Conservation (phyloP, 2,888 invertebrate genomes). For the Cancer borealis region DNA sequence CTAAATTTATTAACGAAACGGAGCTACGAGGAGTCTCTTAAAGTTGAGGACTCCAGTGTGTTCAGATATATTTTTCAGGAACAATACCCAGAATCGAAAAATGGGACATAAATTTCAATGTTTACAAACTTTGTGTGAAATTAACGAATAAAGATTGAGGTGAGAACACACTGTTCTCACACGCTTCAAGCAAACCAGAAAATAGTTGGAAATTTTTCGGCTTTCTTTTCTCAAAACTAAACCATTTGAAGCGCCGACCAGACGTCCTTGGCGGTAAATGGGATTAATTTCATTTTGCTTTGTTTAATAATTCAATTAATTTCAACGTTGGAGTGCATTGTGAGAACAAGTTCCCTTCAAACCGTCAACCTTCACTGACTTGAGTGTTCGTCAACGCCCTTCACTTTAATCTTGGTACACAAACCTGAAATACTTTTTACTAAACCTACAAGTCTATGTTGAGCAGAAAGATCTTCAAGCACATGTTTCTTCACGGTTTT, state of each 20-base stretch:
- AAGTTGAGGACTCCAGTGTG: neutral
- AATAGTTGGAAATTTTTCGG: neutral
- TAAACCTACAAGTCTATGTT: too few species aligned
- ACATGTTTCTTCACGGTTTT: too few species aligned
- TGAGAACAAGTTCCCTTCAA: neutral
- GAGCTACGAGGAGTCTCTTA: neutral
- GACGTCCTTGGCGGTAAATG: neutral
- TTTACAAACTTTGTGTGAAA: neutral
- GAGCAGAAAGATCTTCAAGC: too few species aligned
- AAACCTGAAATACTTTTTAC: too few species aligned
- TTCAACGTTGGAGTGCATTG: too few species aligned
- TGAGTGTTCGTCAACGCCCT: too few species aligned
- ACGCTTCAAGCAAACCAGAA: neutral
- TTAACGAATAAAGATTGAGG: neutral
- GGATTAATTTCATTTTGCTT: neutral
- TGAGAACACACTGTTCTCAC: neutral
- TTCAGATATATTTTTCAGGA: too few species aligned
- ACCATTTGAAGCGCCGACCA: neutral
- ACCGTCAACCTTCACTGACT: neutral
- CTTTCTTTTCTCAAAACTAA: neutral
- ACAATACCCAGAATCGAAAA: too few species aligned
- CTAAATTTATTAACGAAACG: constrained; percentile 24
- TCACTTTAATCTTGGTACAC: too few species aligned
- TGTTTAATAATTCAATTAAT: neutral
- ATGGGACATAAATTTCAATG: too few species aligned